Base-by-base conservation (phyloP, 2,888 invertebrate genomes). In the Trachelus iudaicus region DNA sequence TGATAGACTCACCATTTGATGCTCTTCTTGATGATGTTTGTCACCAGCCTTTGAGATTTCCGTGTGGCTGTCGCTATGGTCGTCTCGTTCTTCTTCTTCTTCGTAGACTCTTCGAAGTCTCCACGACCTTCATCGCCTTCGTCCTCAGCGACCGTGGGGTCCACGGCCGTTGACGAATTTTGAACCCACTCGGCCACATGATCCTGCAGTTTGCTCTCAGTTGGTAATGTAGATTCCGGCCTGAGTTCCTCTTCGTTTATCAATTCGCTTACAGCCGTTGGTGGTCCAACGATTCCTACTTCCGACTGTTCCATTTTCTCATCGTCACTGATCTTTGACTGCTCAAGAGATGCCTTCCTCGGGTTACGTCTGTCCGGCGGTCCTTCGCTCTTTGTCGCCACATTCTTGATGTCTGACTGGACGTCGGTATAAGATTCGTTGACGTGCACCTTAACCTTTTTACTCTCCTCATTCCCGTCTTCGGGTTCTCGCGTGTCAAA, bases 161-260 rank as follows among this genome's bases (percentile, higher is more conserved):
- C 69, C 9, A 31, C 69, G 33, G 80, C 83, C 90, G 92, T 91
- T 3, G 91, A 81, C 80, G 92, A 91, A 81, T 92, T 93, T 34
- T 91, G 86, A 73, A 92, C 91, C 84, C 93, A 93, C 37, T 92
- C 92, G 12, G 88, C 86, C 69, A 92, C 92, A 69, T 90, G 90
- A 68, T 91, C 91, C 56, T 92, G 91, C 30, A 73, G 30, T 76
- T 80, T 81, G 31, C 75, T 81, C 31, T 88, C 88, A 13, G 85
- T 83, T 75, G 90, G 87, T 81, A 90, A 84, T 13, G 86, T 81
- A 81, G 90, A 84, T 75, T 88, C 87, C 69, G 82, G 83, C 4
- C 83, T 78, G 11, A 88, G 82, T 79, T 90, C 89, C 12, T 88
- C 89, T 75, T 90, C 90, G 40, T 85, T 87, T 11, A 90, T 84